These are phyloP conservation scores for Saimiri boliviensis DNA, from an alignment of 2,113 vertebrate genomes.

Conservation along the genomic window DNA sequence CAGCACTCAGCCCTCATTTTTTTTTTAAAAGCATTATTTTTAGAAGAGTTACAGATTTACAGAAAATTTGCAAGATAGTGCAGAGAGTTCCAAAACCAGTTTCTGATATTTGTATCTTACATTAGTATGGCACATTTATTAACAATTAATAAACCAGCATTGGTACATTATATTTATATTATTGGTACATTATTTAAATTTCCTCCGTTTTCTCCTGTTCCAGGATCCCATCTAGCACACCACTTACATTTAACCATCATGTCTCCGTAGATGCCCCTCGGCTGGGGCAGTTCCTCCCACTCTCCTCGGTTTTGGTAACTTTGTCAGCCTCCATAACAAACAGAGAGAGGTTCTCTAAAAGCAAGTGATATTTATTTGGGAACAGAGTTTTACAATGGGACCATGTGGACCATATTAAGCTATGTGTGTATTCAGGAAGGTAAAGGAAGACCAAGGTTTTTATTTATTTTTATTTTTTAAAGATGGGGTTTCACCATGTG, in stretches of 20 bases:
- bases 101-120: background rate
- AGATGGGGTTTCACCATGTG: too few species aligned
- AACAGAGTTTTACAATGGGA: background rate
- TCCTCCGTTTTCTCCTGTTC: background rate
- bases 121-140: background rate
- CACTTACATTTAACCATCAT: background rate
- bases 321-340: background rate
- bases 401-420: background rate
- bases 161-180: background rate
- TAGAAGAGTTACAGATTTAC: background rate
- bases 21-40: background rate
- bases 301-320: background rate
- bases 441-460: background rate
- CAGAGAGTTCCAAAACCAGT: background rate
- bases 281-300: background rate
- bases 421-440: background rate
- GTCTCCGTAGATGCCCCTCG: background rate
- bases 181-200: background rate
- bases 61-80: background rate
- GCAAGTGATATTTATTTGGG: background rate
- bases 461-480: background rate
- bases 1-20: too few species aligned
- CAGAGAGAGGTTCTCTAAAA: background rate
- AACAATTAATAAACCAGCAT: background rate
- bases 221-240: background rate